phyloP scores from a whole-genome alignment of 2,113 vertebrate genomes.

The Panthera tigris region DNA sequence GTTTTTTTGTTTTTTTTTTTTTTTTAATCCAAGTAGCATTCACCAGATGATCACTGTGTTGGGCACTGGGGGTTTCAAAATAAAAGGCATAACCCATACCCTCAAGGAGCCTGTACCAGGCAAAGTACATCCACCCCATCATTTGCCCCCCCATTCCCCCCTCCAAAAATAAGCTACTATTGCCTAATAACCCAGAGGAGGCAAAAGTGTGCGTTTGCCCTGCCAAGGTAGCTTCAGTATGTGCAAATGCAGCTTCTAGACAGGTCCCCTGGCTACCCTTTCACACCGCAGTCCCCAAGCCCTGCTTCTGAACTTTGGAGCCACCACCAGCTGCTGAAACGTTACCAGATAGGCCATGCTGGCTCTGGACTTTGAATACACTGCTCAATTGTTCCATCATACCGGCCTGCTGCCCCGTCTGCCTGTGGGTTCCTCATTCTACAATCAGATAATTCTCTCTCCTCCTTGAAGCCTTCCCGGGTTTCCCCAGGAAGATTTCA shows the following conservation, averaged over 20 bases:
- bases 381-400: too few species aligned
- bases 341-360: background rate
- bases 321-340: background rate
- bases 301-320: background rate
- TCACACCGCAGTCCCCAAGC: background rate
- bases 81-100: background rate
- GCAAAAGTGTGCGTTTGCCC: background rate
- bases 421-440: background rate
- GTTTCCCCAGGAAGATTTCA: background rate
- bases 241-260: background rate
- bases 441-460: background rate
- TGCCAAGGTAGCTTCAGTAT: background rate
- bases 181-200: background rate
- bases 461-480: background rate
- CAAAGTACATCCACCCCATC: background rate
- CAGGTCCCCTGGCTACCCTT: rapidly evolving
- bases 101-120: background rate
- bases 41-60: background rate
- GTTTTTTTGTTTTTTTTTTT: background rate
- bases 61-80: background rate
- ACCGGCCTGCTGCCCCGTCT: too few species aligned
- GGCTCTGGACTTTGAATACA: background rate
- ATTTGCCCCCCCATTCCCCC: rapidly evolving
- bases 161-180: background rate
- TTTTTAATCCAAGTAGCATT: background rate